Percentiles rank a stretch among this genome's conserved stretches.
Conservation (phyloP, 1,140 invertebrate species). For the Zaprionus vittiger region DNA sequence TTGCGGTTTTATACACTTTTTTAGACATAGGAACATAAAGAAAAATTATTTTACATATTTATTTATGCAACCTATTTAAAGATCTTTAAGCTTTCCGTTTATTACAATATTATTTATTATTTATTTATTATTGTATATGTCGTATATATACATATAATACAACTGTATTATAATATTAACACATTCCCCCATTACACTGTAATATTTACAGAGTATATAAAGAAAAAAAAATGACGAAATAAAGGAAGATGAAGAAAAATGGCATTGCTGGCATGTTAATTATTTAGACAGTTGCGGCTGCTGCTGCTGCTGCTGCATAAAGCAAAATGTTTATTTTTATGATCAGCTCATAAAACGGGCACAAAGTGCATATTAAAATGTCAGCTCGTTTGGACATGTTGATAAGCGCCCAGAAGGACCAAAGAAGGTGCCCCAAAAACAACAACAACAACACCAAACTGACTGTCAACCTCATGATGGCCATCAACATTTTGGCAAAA, state of each 20-base stretch:
- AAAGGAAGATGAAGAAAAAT: not conserved
- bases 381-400: conserved; percentile 44
- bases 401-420: conserved; percentile 29
- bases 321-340: conserved; percentile 62
- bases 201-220: not conserved
- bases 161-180: too few species aligned
- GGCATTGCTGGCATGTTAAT: conserved; percentile 52
- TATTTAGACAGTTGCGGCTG: conserved; percentile 55
- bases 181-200: too few species aligned
- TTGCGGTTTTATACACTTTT: too few species aligned
- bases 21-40: too few species aligned
- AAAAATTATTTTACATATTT: not conserved
- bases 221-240: not conserved
- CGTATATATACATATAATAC: too few species aligned
- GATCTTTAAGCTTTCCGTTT: not conserved
- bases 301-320: conserved; percentile 22
- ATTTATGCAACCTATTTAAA: not conserved
- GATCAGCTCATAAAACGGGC: conserved; percentile 57
- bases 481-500: conserved; percentile 50
- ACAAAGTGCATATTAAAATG: conserved; percentile 76
- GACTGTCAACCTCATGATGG: conserved; percentile 49
- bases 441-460: conserved; percentile 29
- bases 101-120: not conserved
- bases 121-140: too few species aligned
- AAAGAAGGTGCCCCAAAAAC: conserved; percentile 32